These are phyloP conservation scores for Bubo blakistoni DNA, from an alignment of 2,113 vertebrate species.

Conservation along the genomic window DNA sequence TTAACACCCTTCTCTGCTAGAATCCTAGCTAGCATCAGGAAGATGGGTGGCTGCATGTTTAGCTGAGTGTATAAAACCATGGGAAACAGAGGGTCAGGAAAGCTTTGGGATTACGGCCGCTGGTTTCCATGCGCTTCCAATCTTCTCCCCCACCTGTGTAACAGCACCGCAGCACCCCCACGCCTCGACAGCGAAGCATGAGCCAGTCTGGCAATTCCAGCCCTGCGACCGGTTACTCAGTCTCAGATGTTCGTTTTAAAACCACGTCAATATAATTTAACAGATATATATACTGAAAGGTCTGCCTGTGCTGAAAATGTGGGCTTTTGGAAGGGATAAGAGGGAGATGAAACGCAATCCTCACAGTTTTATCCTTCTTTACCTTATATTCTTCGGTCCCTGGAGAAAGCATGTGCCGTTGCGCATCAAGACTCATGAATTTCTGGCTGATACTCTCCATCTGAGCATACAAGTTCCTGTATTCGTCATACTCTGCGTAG, in stretches of 20 bases:
- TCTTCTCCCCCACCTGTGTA: too few relatives aligned
- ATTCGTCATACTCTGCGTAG: slow-evolving; percentile 88
- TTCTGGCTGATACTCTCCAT: slow-evolving; percentile 79
- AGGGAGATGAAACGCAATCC: background rate
- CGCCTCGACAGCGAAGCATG: background rate
- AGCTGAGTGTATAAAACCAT: background rate
- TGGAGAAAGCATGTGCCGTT: slow-evolving; percentile 77
- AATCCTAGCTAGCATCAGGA: too few relatives aligned
- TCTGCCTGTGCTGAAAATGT: background rate
- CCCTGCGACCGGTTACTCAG: rapidly evolving
- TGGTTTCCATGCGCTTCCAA: rapidly evolving
- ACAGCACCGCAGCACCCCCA: too few relatives aligned
- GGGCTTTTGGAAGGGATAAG: background rate
- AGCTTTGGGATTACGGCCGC: rapidly evolving
- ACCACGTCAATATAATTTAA: background rate
- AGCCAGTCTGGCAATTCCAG: background rate
- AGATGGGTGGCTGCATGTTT: background rate
- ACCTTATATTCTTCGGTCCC: slow-evolving; percentile 89
- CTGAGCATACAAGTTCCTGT: slow-evolving; percentile 79
- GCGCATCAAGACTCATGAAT: slow-evolving; percentile 80
- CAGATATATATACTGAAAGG: background rate
- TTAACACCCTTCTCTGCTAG: background rate
- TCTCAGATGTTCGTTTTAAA: background rate
- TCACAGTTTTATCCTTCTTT: background rate
- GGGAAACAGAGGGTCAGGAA: background rate